These are phyloP conservation scores for Rhagophthalmus giganteus DNA, from an alignment of 2,888 invertebrate species.

Conservation along the genomic window DNA sequence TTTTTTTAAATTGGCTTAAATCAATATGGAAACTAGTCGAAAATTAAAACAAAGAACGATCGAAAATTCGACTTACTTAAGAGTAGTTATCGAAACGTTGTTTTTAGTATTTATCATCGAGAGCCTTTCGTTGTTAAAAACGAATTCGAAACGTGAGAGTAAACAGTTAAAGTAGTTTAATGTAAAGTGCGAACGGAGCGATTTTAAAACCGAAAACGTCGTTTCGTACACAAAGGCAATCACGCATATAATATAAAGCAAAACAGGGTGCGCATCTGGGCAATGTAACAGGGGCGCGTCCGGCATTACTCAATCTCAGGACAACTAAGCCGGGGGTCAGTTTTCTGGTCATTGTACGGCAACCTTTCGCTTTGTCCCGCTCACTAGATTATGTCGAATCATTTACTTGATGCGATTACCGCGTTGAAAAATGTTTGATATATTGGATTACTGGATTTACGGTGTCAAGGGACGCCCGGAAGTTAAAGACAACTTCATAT, in stretches of 20 bases:
- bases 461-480: slow-evolving; percentile 17
- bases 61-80: too few species aligned
- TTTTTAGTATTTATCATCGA: too few species aligned
- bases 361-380: slow-evolving; percentile 39
- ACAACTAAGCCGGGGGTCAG: slow-evolving; percentile 36
- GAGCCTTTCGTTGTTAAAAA: too few species aligned
- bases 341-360: slow-evolving; percentile 45
- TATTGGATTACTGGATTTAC: slow-evolving; percentile 41
- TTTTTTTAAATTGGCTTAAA: too few species aligned
- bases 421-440: slow-evolving; percentile 54
- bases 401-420: slow-evolving; percentile 55
- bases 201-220: too few species aligned
- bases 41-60: too few species aligned
- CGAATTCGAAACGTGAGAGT: too few species aligned
- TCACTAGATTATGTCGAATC: slow-evolving; percentile 54
- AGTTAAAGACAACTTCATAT: slow-evolving; percentile 28
- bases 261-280: slow-evolving; percentile 35
- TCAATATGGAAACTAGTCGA: too few species aligned
- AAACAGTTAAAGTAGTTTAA: too few species aligned
- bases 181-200: too few species aligned
- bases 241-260: too few species aligned
- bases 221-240: slow-evolving; percentile 22
- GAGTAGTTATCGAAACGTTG: too few species aligned
- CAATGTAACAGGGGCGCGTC: slow-evolving; percentile 34
- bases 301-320: slow-evolving; percentile 40